These are phyloP conservation scores for Volucella zonaria DNA, from an alignment of 2,888 invertebrate genomes.

Conservation along the genomic window DNA sequence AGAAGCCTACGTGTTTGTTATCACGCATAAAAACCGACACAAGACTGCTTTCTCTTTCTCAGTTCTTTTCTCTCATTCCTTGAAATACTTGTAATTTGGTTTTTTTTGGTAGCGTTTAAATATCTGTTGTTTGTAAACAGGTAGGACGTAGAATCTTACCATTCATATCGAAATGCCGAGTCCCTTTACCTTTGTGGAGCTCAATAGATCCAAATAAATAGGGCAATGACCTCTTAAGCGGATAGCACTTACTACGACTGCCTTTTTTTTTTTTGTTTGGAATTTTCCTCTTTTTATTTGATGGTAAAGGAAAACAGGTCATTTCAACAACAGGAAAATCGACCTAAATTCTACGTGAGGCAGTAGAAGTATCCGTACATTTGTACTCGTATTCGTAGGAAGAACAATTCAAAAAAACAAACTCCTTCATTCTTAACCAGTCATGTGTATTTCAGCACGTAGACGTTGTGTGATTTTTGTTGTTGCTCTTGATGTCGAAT, in stretches of 20 bases:
- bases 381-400: too few species aligned
- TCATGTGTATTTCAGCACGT: constrained; percentile 1
- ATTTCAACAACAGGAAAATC: background rate
- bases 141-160: background rate
- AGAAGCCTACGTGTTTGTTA: background rate
- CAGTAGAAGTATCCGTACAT: background rate
- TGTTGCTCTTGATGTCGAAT: too few species aligned
- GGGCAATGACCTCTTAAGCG: constrained; percentile 1
- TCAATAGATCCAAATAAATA: too few species aligned
- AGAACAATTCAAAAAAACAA: too few species aligned
- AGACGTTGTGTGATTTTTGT: background rate
- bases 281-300: background rate
- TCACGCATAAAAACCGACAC: background rate
- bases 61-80: too few species aligned
- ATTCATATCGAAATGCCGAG: too few species aligned
- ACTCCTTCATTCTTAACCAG: too few species aligned
- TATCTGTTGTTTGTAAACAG: constrained; percentile 11
- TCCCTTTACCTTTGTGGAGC: too few species aligned
- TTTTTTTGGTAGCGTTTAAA: too few species aligned
- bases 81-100: too few species aligned
- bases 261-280: too few species aligned
- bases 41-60: background rate
- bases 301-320: background rate
- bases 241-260: too few species aligned
- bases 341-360: background rate